Conservation (phyloP, 2,113 vertebrate species). For the Danionella cerebrum region DNA sequence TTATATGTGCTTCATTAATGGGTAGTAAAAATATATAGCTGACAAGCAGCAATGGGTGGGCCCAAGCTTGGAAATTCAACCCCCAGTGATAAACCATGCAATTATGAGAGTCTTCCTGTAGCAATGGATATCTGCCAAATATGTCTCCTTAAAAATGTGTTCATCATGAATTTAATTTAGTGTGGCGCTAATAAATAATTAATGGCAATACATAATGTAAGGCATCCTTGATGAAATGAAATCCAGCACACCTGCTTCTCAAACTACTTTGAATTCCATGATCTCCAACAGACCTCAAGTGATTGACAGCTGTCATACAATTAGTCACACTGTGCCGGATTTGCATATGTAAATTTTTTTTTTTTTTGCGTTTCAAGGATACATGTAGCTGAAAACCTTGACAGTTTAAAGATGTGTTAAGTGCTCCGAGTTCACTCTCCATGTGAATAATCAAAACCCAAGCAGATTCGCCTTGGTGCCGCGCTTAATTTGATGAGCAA, state of each 20-base stretch:
- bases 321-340: background rate
- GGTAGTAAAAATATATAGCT: no score
- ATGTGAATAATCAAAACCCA: slow-evolving; percentile 26
- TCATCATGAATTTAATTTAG: no score
- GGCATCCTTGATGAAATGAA: background rate
- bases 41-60: no score
- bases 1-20: no score
- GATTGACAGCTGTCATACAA: slow-evolving; percentile 33
- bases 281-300: slow-evolving; percentile 10
- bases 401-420: background rate
- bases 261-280: background rate
- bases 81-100: no score
- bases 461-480: slow-evolving; percentile 14
- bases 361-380: background rate
- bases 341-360: background rate
- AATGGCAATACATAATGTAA: no score
- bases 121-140: no score
- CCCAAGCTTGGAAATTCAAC: no score
- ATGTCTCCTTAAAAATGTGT: no score
- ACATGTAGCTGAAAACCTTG: background rate
- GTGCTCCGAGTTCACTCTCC: background rate
- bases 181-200: no score
- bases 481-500: slow-evolving; percentile 30
- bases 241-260: background rate
- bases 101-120: no score